Evolutionary conservation across 2,113 vertebrate species (phyloP).

Genomic region (Podocnemis expansa): DNA sequence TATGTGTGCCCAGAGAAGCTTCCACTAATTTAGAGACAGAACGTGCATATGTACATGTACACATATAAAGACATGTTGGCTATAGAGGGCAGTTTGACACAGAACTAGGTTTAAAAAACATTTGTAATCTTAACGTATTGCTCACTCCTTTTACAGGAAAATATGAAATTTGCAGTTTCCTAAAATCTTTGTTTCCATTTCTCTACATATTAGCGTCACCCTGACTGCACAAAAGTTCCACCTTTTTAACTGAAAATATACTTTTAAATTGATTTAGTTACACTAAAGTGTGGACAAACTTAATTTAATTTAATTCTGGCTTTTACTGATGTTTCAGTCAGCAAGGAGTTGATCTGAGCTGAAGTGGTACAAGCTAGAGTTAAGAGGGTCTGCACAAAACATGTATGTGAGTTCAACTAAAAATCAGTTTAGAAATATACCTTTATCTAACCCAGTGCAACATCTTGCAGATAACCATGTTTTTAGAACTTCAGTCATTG

Average conservation of each 20-base stretch:
- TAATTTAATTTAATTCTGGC: neutral
- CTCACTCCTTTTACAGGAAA: slow-evolving; percentile 22
- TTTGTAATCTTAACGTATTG: neutral
- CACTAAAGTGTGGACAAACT: neutral
- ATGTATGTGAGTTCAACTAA: neutral
- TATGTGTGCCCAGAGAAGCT: neutral
- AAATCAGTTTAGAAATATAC: neutral
- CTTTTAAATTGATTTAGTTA: neutral
- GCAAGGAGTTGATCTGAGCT: neutral
- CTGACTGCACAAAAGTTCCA: slow-evolving; percentile 23
- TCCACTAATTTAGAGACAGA: neutral
- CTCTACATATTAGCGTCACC: slow-evolving; percentile 4
- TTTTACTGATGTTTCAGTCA: neutral
- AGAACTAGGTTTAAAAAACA: neutral
- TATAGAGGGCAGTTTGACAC: neutral
- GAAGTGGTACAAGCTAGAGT: neutral
- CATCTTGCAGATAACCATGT: neutral
- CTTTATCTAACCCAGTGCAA: neutral
- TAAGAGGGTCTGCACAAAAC: neutral
- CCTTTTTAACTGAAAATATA: slow-evolving; percentile 46
- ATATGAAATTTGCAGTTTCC: slow-evolving; percentile 4
- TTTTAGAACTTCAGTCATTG: neutral
- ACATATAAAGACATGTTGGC: neutral
- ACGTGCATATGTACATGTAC: neutral
- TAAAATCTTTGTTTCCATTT: slow-evolving; percentile 46